Base-by-base conservation (phyloP, 1,140 invertebrate genomes). In the Ctenoplectra terminalis region DNA sequence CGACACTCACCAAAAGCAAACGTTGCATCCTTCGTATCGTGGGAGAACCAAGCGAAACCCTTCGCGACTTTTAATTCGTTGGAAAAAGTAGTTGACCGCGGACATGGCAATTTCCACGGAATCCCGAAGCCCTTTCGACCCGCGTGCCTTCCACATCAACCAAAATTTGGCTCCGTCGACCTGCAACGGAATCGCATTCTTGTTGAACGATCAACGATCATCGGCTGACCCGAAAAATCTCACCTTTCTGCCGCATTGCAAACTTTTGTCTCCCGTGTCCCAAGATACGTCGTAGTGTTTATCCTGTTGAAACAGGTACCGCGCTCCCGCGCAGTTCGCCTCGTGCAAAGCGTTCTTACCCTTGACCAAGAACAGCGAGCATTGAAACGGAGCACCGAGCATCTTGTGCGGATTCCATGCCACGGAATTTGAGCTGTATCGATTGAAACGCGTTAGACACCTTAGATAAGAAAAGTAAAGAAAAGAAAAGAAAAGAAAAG, bases 381-480 rank as follows among this genome's bases (percentile, higher is more conserved):
- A 99, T 89, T 99, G 98, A 15, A 99, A 94, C 0, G 98, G 97
- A 8, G 95, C 97, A 4, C 98, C 98, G 29, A 98, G 95, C 95
- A 98, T 96, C 91, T 99, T 99, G 90, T 99, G 98, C 0, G 98
- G 98, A 94, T 99, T 99, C 98, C 98, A 99, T 0, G 97, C 95
- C 70, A 99, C 94, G 0, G 98, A 99, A 91, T 99, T 95, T 1
- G 95, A 96, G 86, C 96, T 96, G 83, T 73, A 29, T 23, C 46
- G 29, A 40, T 40, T 17, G n/a, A 20, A 43, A 26, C 8, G 15
- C 2, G 15, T 43, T 11, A 66, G 2, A 43, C 15, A n/a, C 8
- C 11, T 20, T 15, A 8, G 2, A 1, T 7, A 15, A 9, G 4
- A 11, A 2, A 23, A n/a, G 15, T 9, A 1, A 4, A 34, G 56